Base-by-base conservation (phyloP, 1,140 invertebrate species). In the Pseudobourletiella spinata region DNA sequence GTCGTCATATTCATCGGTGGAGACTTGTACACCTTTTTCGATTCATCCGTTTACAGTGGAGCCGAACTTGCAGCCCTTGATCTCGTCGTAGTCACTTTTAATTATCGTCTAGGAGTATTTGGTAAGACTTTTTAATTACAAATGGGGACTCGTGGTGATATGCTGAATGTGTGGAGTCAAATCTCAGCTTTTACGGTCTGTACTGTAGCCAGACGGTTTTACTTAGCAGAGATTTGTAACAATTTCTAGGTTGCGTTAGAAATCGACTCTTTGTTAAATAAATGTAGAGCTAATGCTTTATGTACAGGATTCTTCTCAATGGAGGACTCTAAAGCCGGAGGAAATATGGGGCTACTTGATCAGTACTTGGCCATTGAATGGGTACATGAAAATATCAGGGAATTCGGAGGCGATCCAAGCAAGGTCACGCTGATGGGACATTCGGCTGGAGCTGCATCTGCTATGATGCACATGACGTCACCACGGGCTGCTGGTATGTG, bases 381-480 rank as follows among this genome's bases (percentile, higher is more conserved):
- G 77, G 71, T 78, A 3, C 65, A 74, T 44, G 64, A 73, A 29
- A 75, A 79, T 67, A 75, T 79, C 59, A 58, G 59, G 2, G 66
- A 69, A n/a, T 79, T 79, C 59, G 76, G 77, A 1, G 78, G 78
- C 24, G 74, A 80, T 63, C 71, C 74, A 0, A 64, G 64, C 4
- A 64, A 71, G 22, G 71, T 80, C 4, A 80, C 79, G 1, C 59
- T 79, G n/a, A 72, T 77, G 42, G 77, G 78, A 6, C 72, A 76
- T 61, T 74, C 73, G 2, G 73, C 76, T 6, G 74, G 74, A 1
- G 74, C 74, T 2, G 65, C 72, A 11, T 65, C 70, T 8, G 72
- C 70, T 3, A 69, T 73, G 59, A 64, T 73, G 28, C 72, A 72
- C 46, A 68, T 72, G 63, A 63, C 73, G 11, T 73, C 72, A 1